Base-by-base conservation (phyloP, 1,140 invertebrate genomes). In the Drosophila pectinifera region DNA sequence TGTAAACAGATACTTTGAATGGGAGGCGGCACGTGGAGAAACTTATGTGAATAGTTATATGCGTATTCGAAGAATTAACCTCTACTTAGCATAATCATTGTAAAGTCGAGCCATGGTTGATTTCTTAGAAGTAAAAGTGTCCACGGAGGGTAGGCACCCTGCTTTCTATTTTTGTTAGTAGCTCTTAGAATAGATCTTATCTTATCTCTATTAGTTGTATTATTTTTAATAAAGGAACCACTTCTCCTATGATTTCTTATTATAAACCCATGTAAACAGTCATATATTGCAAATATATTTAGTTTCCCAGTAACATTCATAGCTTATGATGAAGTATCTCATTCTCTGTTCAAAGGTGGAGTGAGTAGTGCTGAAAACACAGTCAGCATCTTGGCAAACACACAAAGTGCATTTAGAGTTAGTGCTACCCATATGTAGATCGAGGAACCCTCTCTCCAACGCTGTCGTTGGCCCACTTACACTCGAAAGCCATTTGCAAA, bases 401-500 rank as follows among this genome's bases (percentile, higher is more conserved):
- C 36, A 41, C 46, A 75, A 64, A 79, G 18, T 75, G 64, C 76
- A 76, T 70, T 79, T 72, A 26, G 38, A 43, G 39, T 61, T 28
- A 20, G 24, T 22, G 22, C 49, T 20, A n/a, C 28, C 8, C 28
- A 18, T 36, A 53, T 53, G 20, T 14, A 46, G 39, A 48, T 70
- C 26, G 67, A 56, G 55, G 26, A 41, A 73, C 55, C 24, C 34
- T 22, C 56, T 28, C 68, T 73, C 18, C 49, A 1, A 6, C 14
- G 14, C n/a, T 20, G 18, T 54, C 49, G 22, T 56, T 41, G 38
- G 38, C 43, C 42, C 54, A 61, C 57, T 70, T 78, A 69, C 56
- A 78, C 56, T 70, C 57, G 42, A 78, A 78, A 77, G 39, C 64
- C 67, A 73, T 73, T 78, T 78, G 45, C 49, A 51, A 67, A 79